Base-by-base conservation (phyloP, 2,113 vertebrate genomes). In the Lepus americanus region DNA sequence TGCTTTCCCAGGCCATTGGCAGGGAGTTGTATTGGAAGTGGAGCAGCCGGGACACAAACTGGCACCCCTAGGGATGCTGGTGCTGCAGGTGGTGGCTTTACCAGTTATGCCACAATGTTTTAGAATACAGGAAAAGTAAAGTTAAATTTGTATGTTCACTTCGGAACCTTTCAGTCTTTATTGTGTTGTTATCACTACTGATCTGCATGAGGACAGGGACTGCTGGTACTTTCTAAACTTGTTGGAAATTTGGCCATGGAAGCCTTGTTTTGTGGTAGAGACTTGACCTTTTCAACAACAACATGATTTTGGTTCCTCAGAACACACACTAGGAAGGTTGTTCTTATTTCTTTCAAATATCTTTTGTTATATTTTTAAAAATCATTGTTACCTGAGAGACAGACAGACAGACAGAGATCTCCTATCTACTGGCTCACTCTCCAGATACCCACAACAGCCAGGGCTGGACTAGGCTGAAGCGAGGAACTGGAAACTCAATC, bases 71-170 rank as follows among this genome's bases (percentile, higher is more conserved):
- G 55, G 14, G 55, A 59, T 59, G 55, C 55, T 59, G 55, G 55
- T 19, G 19, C 19, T 14, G 55, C 14, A 59, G 13, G 55, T 19
- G 19, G 14, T 59, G 55, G 55, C 55, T 59, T 59, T 59, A 59
- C 55, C 17, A 59, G 55, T 6, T 19, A 20, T 59, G 55, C 55
- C 55, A 59, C 1, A 13, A n/a, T 72, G 73, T 31, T 31, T 87
- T 61, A 84, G 29, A 90, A 66, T 73, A 17, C 76, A 88, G 22
- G 33, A 33, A 74, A 95, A 92, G 90, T 64, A 85, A 81, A 53
- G 17, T 20, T 78, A 66, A 85, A 44, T 9, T 9, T 70, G 20
- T 63, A 64, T 86, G n/a, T 76, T 89, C 49, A 91, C 59, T n/a
- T 31, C n/a, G 17, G 11, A 25, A 69, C 8, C n/a, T 91, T 89